Percentiles rank a stretch among this genome's conserved stretches.
These are phyloP conservation scores for Cephalopholis sonnerati DNA, from an alignment of 2,113 vertebrate species.

Conservation along the genomic window DNA sequence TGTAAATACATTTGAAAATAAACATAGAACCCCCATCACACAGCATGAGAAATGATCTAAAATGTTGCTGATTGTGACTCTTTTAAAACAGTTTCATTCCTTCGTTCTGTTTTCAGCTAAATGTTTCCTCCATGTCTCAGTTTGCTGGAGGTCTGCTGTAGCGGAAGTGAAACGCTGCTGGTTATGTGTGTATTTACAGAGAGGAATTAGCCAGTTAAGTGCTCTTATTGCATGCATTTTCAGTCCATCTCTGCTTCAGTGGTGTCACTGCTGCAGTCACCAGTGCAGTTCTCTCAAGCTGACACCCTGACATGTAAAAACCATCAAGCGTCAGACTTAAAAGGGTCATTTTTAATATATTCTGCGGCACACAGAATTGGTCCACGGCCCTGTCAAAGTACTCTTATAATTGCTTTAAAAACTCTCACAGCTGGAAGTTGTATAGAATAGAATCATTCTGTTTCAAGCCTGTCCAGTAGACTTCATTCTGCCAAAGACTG, in stretches of 20 bases:
- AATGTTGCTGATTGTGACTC: slow-evolving; percentile 1
- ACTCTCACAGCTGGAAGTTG: slow-evolving; percentile 41
- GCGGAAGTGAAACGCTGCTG: slow-evolving; percentile 9
- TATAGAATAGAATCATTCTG: slow-evolving; percentile 17
- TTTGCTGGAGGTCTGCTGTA: not conserved
- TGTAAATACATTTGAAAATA: not conserved
- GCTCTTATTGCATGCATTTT: slow-evolving; percentile 44
- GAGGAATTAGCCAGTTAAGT: slow-evolving; percentile 46
- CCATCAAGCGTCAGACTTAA: slow-evolving; percentile 65
- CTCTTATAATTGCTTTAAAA: slow-evolving; percentile 57
- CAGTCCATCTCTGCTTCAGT: slow-evolving; percentile 34
- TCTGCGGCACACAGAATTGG: slow-evolving; percentile 44
- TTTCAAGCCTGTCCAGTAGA: slow-evolving; percentile 23
- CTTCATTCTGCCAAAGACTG: slow-evolving; percentile 18
- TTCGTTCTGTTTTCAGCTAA: not conserved
- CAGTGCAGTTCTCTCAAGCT: slow-evolving; percentile 30
- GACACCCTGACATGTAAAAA: slow-evolving; percentile 58
- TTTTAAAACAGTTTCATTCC: not conserved
- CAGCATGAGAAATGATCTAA: not conserved
- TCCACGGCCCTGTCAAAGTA: slow-evolving; percentile 43
- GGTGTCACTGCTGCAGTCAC: slow-evolving; percentile 28
- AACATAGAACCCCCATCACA: not conserved
- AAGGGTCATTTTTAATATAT: slow-evolving; percentile 73
- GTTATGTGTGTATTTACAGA: slow-evolving; percentile 21
- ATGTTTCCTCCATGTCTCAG: not conserved